These are phyloP conservation scores for Malthinus seriepunctatus DNA, from an alignment of 2,888 invertebrate species.

Conservation along the genomic window DNA sequence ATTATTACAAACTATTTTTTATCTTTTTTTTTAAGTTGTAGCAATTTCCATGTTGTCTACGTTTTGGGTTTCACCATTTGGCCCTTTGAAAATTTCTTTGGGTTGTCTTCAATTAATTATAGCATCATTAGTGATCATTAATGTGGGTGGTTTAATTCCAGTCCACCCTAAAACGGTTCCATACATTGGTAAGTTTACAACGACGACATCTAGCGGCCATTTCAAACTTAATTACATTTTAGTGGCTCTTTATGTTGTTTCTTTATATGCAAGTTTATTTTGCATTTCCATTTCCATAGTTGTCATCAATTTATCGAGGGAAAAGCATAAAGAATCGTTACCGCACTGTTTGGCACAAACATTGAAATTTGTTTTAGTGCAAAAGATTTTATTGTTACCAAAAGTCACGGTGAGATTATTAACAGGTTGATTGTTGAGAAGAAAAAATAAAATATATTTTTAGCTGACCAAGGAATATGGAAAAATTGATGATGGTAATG, in stretches of 20 bases:
- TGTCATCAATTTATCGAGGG: slow-evolving; percentile 47
- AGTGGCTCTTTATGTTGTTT: slow-evolving; percentile 47
- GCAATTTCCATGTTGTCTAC: slow-evolving; percentile 42
- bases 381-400: slow-evolving; percentile 43
- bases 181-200: slow-evolving; percentile 44
- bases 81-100: slow-evolving; percentile 45
- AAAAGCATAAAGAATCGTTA: slow-evolving; percentile 37
- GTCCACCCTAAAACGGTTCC: slow-evolving; percentile 45
- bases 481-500: slow-evolving; percentile 30
- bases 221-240: slow-evolving; percentile 35
- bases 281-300: slow-evolving; percentile 43
- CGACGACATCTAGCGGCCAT: neutral
- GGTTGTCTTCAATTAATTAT: slow-evolving; percentile 46
- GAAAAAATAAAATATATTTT: slow-evolving; percentile 21
- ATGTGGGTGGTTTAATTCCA: slow-evolving; percentile 43
- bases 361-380: slow-evolving; percentile 40
- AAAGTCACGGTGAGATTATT: slow-evolving; percentile 40
- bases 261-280: slow-evolving; percentile 40
- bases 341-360: slow-evolving; percentile 42
- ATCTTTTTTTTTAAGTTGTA: slow-evolving; percentile 43
- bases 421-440: too few relatives aligned
- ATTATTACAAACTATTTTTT: neutral
- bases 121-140: slow-evolving; percentile 41
- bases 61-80: slow-evolving; percentile 50
- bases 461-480: slow-evolving; percentile 45